Evolutionary conservation across 35 echinoderm and acorn worm genomes (phyloP), one percentile per base, ranked within the genome.

Genomic region (Apostichopus californicus): DNA sequence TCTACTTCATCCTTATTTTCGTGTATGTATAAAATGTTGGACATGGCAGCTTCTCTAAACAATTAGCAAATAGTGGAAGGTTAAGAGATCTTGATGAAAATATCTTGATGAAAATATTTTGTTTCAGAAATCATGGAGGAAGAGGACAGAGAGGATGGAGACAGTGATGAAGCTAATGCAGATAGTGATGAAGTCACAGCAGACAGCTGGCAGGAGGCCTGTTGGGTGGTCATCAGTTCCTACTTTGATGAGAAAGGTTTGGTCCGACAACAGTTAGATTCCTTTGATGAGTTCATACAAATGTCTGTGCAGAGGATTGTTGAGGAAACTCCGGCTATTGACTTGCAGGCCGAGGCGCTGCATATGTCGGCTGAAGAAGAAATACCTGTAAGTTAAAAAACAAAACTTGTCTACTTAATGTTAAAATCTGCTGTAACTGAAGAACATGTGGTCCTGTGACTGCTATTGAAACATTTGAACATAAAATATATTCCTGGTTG

Each of bases 221-320:
- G 94, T 77, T 96, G 94, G 96, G 95, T 98, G 34, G 96, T 98
- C 87, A 98, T 98, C 96, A 98, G 96, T 88, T 98, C 94, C 20
- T 98, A 98, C 57, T 98, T 98, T 83, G 96, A 98, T 88, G 96
- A 98, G 88, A 98, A 98, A 77, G 96, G 96, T 71, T 80, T 98
- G 12, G 96, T 98, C 9, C 90, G 96, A 6, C 96, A 96, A 75
- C 96, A 98, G 86, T 64, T 98, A 68, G 94, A 98, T 83, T 96
- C 94, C 9, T 96, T 98, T 87, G 94, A 96, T 91, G 94, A 96
- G 80, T 98, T 98, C 83, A 98, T 98, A 23, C 96, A 98, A 81
- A 98, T 98, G 96, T 98, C 96, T 18, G 96, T 98, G 18, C 96
- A 98, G 87, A 79, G 94, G 7, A 96, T 98, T 66, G 96, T 98